These are phyloP conservation scores for Mormyrus lacerda DNA, from an alignment of 2,113 vertebrate species.

Conservation along the genomic window DNA sequence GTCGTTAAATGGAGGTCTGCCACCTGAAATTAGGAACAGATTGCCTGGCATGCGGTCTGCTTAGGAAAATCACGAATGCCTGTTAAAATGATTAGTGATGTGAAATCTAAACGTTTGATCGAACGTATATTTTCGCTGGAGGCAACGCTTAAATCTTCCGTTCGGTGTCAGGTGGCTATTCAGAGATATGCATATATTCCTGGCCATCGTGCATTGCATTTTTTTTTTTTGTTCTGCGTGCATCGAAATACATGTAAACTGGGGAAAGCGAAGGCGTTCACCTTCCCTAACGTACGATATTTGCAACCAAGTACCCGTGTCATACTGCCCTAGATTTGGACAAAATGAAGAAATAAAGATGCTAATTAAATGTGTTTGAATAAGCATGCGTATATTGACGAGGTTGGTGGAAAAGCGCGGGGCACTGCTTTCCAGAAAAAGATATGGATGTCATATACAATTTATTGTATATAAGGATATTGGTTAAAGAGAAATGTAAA, in stretches of 20 bases:
- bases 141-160: background rate
- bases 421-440: background rate
- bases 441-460: background rate
- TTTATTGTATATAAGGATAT: background rate
- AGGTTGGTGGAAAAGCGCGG: background rate
- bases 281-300: background rate
- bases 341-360: background rate
- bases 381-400: background rate
- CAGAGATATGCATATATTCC: background rate
- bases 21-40: background rate
- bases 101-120: background rate
- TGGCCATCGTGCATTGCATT: background rate
- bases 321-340: background rate
- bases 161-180: background rate
- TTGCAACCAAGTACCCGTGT: background rate
- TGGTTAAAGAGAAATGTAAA: background rate
- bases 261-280: background rate
- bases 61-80: background rate
- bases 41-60: background rate
- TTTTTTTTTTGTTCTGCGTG: background rate
- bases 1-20: background rate
- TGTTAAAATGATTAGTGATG: background rate
- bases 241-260: background rate
- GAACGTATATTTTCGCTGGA: background rate
- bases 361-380: background rate